phyloP scores from a whole-genome alignment of 2,113 vertebrate genomes.

The Limnothrissa miodon region DNA sequence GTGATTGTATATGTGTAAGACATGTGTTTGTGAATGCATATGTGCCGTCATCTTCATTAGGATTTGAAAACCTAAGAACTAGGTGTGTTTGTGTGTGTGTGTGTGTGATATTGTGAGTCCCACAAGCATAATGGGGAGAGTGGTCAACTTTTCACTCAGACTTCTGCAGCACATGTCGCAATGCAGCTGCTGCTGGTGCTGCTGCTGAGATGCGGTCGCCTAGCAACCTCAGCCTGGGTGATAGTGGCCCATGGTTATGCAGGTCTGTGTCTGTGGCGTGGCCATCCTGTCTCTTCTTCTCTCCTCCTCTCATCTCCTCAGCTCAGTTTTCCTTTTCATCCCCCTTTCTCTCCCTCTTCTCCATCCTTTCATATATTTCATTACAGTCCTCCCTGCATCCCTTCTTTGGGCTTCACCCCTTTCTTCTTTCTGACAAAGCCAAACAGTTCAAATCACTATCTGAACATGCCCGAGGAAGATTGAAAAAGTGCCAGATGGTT shows the following conservation, averaged over 20 bases:
- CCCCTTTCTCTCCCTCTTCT: not conserved
- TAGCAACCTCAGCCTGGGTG: constrained; percentile 46
- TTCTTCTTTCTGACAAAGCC: not conserved
- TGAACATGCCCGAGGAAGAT: not conserved
- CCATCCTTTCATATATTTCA: constrained; percentile 7
- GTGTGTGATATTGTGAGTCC: constrained; percentile 13
- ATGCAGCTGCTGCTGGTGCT: constrained; percentile 45
- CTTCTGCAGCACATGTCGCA: constrained; percentile 50
- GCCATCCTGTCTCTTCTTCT: constrained; percentile 22
- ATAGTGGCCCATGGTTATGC: constrained; percentile 50
- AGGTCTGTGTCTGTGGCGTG: constrained; percentile 45
- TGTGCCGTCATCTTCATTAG: too few relatives aligned
- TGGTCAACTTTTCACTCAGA: constrained; percentile 37
- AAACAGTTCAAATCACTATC: not conserved
- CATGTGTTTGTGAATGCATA: not conserved
- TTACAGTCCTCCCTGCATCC: not conserved
- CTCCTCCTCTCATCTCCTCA: constrained; percentile 22
- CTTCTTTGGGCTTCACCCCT: not conserved
- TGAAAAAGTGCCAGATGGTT: not conserved
- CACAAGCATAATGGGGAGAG: not conserved
- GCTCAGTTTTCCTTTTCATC: not conserved
- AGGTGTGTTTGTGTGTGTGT: constrained; percentile 13
- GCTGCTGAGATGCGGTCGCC: constrained; percentile 44
- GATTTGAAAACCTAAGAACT: too few relatives aligned
- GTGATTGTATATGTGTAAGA: not conserved